These are phyloP conservation scores for Ophion ventricosus DNA, from an alignment of 2,888 invertebrate species.

Conservation along the genomic window DNA sequence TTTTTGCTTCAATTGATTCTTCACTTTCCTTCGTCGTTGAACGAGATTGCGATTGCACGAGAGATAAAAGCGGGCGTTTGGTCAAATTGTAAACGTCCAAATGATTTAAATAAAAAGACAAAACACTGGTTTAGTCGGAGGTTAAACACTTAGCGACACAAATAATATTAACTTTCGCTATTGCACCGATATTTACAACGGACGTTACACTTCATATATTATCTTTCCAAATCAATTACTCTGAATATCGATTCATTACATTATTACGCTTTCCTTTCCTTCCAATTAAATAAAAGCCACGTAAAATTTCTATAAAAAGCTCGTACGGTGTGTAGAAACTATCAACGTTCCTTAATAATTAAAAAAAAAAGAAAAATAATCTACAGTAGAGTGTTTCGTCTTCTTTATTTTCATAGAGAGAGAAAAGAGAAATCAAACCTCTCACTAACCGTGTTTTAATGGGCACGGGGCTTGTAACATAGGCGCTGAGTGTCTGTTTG, in stretches of 20 bases:
- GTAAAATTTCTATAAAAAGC: constrained; percentile 76
- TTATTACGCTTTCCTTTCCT: constrained; percentile 5
- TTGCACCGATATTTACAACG: constrained; percentile 82
- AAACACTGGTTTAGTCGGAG: constrained; percentile 67
- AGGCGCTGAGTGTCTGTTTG: constrained; percentile 31
- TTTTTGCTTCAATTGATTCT: background rate
- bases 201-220: constrained; percentile 76
- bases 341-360: constrained; percentile 51
- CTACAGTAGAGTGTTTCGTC: constrained; percentile 63
- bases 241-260: constrained; percentile 64
- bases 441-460: constrained; percentile 24
- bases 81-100: constrained; percentile 16
- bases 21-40: constrained; percentile 6
- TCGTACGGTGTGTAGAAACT: constrained; percentile 64
- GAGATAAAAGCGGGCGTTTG: constrained; percentile 3
- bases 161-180: constrained; percentile 79
- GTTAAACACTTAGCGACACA: constrained; percentile 73
- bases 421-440: constrained; percentile 34
- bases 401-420: constrained; percentile 30
- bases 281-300: constrained; percentile 72
- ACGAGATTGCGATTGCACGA: constrained; percentile 7
- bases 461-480: constrained; percentile 15
- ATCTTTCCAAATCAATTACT: constrained; percentile 69
- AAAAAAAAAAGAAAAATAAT: constrained; percentile 70
- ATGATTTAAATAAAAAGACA: constrained; percentile 9